Conservation (phyloP, 2,113 vertebrate genomes). For the Hippopotamus amphibius region DNA sequence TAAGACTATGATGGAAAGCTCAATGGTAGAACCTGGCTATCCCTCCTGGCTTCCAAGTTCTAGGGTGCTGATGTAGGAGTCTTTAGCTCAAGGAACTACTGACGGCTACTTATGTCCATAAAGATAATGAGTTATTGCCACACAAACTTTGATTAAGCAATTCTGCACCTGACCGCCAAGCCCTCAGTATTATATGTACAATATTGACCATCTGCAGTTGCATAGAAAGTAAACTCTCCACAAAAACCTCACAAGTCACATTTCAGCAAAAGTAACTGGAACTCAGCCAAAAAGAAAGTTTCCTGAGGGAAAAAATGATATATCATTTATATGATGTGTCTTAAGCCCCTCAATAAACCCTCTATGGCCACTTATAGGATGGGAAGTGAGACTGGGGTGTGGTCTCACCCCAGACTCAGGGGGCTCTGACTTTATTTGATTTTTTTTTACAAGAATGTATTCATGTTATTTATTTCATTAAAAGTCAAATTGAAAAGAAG, state of each 20-base stretch:
- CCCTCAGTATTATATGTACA: not conserved
- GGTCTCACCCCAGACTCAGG: not conserved
- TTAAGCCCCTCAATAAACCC: not conserved
- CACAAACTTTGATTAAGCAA: not conserved
- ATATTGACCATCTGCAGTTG: not conserved
- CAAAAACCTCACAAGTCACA: not conserved
- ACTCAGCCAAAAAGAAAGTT: not conserved
- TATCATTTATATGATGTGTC: not conserved
- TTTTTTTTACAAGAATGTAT: not conserved
- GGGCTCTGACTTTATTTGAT: not conserved
- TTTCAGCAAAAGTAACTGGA: not conserved
- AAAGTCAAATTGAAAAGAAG: constrained; percentile 35
- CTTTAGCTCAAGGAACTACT: not conserved
- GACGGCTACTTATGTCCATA: not conserved
- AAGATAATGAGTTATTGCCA: not conserved
- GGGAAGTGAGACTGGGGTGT: not conserved
- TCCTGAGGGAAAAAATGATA: not conserved
- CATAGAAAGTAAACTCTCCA: not conserved
- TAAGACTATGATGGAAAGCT: not conserved
- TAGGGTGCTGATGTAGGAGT: not conserved
- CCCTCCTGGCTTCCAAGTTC: not conserved
- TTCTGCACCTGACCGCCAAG: not conserved
- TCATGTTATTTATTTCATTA: not conserved
- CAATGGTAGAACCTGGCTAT: not conserved
- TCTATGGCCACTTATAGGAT: not conserved